Conservation (phyloP, 2,888 invertebrate genomes). For the Drosophila gaucha region DNA sequence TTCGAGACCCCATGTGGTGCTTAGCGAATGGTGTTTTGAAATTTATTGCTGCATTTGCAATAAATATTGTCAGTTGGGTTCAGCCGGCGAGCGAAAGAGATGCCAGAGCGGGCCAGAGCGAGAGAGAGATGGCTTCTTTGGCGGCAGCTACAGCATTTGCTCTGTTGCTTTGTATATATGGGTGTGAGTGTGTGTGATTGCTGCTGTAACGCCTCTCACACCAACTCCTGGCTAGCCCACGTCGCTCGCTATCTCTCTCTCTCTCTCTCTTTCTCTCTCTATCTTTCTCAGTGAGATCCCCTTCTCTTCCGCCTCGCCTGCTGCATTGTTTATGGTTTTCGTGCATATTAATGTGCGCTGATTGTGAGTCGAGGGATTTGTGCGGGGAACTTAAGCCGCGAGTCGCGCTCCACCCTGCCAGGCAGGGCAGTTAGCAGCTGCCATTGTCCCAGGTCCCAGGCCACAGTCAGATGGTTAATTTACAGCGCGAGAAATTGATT, state of each 20-base stretch:
- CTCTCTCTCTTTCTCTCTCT: not conserved
- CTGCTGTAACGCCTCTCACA: conserved; percentile 65
- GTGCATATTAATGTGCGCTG: conserved; percentile 82
- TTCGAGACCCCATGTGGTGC: conserved; percentile 82
- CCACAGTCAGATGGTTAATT: conserved; percentile 72
- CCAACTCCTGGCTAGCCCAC: conserved; percentile 26
- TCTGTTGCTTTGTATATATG: conserved; percentile 38
- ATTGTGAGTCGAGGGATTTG: conserved; percentile 64
- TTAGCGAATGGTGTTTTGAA: conserved; percentile 80
- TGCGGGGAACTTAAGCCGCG: conserved; percentile 47
- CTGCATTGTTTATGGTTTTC: conserved; percentile 79
- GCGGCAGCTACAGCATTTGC: conserved; percentile 62
- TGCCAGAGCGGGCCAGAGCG: conserved; percentile 19
- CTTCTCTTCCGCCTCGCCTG: not conserved
- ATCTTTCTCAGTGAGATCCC: not conserved
- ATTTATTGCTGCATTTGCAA: conserved; percentile 83
- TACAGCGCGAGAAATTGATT: conserved; percentile 81
- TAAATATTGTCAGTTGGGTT: conserved; percentile 80
- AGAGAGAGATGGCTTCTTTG: conserved; percentile 46
- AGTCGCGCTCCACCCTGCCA: conserved; percentile 11
- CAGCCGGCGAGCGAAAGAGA: conserved; percentile 23
- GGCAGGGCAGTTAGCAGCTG: conserved; percentile 74
- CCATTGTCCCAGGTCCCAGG: conserved; percentile 48
- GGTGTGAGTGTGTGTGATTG: conserved; percentile 47
- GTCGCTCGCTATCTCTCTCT: not conserved